Conservation (phyloP, 1,140 invertebrate species). For the Drosophila sucinea region DNA sequence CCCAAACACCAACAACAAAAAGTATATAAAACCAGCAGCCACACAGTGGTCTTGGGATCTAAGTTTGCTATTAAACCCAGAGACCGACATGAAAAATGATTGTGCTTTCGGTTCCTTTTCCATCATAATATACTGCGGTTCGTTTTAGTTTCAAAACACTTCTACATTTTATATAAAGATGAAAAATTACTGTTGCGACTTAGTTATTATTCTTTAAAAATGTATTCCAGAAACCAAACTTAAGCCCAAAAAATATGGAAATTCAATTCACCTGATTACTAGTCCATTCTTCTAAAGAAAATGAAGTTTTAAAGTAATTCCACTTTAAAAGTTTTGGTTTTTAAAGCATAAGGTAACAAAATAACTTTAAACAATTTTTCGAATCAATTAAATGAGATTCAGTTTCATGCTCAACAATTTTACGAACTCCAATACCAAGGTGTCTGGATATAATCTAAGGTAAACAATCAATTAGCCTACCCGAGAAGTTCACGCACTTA, state of each 20-base stretch:
- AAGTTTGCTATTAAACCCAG: background rate
- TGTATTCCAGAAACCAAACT: too few species aligned
- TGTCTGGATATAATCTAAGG: background rate
- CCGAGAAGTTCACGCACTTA: background rate
- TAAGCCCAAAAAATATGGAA: background rate
- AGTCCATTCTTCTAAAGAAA: too few species aligned
- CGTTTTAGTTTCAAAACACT: too few species aligned
- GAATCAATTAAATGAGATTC: background rate
- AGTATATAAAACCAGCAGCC: background rate
- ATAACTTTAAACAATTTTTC: background rate
- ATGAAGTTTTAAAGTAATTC: too few species aligned
- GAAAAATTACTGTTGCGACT: too few species aligned
- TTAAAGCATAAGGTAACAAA: background rate
- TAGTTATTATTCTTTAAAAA: too few species aligned
- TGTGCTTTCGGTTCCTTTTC: background rate
- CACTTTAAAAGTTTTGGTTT: too few species aligned
- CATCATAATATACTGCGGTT: too few species aligned
- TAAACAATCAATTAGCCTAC: slow-evolving; percentile 9
- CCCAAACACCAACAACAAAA: background rate
- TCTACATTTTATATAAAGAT: too few species aligned
- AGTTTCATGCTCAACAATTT: too few species aligned
- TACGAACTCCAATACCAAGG: background rate
- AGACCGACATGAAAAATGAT: background rate
- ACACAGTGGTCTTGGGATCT: background rate
- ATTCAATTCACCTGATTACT: background rate